Evolutionary conservation across 2,797 vertebrate species (phyloP).

Genomic region (Gallinago nigripennis): DNA sequence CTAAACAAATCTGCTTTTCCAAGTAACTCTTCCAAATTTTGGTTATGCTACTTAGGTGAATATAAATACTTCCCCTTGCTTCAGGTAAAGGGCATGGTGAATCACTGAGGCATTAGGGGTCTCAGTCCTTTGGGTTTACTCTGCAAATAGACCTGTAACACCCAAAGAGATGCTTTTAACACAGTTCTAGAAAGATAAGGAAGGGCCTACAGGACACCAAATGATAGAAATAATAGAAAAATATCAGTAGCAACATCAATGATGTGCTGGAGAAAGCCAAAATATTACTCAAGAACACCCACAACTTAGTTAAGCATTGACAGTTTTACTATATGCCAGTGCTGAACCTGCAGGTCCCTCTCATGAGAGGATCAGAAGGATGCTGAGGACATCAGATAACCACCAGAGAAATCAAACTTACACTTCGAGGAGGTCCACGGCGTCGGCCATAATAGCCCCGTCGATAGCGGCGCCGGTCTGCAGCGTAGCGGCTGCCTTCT

Average conservation of each 20-base stretch:
- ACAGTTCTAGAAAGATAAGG: not conserved
- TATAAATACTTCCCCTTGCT: not conserved
- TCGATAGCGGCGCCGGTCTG: conserved; percentile 81
- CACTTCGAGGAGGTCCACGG: conserved; percentile 76
- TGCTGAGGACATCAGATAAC: not conserved
- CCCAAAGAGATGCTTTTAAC: not conserved
- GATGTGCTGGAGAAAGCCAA: not conserved
- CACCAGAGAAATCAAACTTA: conserved; percentile 10
- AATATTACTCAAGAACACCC: not conserved
- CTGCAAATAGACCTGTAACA: not conserved
- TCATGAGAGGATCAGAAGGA: not conserved
- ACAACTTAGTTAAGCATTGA: not conserved
- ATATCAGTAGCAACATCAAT: not conserved
- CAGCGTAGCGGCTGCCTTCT: conserved; percentile 81
- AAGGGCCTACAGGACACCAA: not conserved
- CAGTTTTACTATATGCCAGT: not conserved
- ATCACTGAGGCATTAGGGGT: not conserved
- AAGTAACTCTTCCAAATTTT: not conserved
- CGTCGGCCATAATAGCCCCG: conserved; percentile 79
- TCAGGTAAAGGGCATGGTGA: not conserved
- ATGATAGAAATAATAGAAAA: not conserved
- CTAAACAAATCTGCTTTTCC: not conserved
- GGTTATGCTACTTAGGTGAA: not conserved
- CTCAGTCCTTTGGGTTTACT: not conserved
- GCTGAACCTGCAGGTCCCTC: not conserved